Conservation (phyloP, 2,113 vertebrate species). For the Charina bottae region DNA sequence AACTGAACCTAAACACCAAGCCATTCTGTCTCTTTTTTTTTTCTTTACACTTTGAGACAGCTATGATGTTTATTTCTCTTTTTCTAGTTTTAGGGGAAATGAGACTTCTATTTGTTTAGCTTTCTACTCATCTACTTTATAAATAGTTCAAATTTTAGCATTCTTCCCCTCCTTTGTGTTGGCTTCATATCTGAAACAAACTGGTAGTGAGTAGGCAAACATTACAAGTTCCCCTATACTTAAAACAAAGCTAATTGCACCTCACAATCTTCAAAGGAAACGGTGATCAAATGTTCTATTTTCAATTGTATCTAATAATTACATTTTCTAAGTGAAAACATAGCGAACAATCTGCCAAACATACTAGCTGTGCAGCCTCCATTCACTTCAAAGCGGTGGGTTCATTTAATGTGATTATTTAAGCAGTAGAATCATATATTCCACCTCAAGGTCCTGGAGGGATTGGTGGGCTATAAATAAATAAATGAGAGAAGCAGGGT, state of each 20-base stretch:
- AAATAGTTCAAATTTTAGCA: constrained; percentile 64
- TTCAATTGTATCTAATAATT: constrained; percentile 19
- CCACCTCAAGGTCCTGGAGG: not conserved
- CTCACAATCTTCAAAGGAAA: constrained; percentile 59
- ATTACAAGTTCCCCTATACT: constrained; percentile 50
- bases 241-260: constrained; percentile 63
- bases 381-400: not conserved
- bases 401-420: not conserved
- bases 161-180: constrained; percentile 65
- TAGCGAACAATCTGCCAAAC: not conserved
- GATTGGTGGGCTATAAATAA: not conserved
- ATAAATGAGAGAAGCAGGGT: not conserved
- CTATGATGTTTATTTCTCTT: constrained; percentile 63
- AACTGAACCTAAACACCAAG: constrained; percentile 76
- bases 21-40: constrained; percentile 50
- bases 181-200: constrained; percentile 66
- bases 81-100: constrained; percentile 65
- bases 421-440: not conserved
- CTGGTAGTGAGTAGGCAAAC: constrained; percentile 53
- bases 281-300: constrained; percentile 39
- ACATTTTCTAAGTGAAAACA: not conserved
- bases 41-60: constrained; percentile 21
- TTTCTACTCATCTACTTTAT: constrained; percentile 59
- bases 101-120: constrained; percentile 63
- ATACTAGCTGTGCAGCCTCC: not conserved